These are phyloP conservation scores for Ganaspis sp. DNA, from an alignment of 1,140 invertebrate species.

Conservation along the genomic window DNA sequence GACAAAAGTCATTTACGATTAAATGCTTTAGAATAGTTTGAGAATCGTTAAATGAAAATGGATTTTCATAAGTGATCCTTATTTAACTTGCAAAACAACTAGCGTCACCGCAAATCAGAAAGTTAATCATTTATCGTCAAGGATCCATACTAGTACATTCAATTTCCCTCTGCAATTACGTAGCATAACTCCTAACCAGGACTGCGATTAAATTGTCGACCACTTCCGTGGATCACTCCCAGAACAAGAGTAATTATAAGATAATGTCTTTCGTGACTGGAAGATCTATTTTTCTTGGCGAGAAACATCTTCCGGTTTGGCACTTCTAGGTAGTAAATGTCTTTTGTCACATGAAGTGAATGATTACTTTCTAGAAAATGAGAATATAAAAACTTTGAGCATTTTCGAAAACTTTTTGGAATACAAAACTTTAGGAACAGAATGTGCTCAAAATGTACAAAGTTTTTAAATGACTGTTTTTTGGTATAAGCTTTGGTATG, in stretches of 20 bases:
- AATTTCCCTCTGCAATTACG: slow-evolving; percentile 41
- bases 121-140: slow-evolving; percentile 39
- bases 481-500: background rate
- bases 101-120: slow-evolving; percentile 33
- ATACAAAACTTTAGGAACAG: too few relatives aligned
- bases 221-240: slow-evolving; percentile 44
- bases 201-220: slow-evolving; percentile 59
- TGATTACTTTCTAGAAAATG: background rate
- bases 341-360: background rate
- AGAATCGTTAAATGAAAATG: slow-evolving; percentile 35
- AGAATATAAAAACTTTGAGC: background rate
- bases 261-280: background rate
- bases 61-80: background rate
- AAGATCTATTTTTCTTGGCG: background rate
- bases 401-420: too few relatives aligned
- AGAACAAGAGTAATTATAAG: slow-evolving; percentile 27
- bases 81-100: slow-evolving; percentile 29
- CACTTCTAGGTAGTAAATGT: background rate
- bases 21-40: too few relatives aligned
- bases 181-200: slow-evolving; percentile 45
- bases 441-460: too few relatives aligned
- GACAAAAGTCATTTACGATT: too few relatives aligned
- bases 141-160: slow-evolving; percentile 40
- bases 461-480: too few relatives aligned
- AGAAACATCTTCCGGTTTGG: background rate